Percentiles rank a stretch among this genome's conserved stretches.
Evolutionary conservation across 2,797 vertebrate species (phyloP).

Genomic region (Moxostoma hubbsi): DNA sequence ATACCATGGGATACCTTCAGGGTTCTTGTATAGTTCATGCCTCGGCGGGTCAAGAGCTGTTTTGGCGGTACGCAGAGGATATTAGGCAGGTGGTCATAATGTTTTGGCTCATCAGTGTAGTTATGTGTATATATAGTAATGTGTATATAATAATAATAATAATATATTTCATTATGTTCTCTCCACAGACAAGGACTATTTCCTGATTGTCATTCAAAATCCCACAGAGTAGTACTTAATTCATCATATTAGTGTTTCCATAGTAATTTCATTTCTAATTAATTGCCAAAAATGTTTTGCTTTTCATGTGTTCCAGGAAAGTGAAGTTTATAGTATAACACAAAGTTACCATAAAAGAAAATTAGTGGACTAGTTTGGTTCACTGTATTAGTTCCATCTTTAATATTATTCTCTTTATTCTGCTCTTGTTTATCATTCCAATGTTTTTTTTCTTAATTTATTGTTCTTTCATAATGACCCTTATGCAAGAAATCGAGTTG

Average conservation of each 20-base stretch:
- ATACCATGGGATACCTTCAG: no score
- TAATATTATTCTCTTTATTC: conserved; percentile 3
- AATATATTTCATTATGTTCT: conserved; percentile 24
- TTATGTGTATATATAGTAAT: background rate
- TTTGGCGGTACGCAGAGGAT: no score
- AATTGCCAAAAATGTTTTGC: conserved; percentile 53
- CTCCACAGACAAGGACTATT: conserved; percentile 93
- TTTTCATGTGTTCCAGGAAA: conserved; percentile 35
- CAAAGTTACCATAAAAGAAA: background rate
- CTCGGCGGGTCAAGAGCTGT: no score
- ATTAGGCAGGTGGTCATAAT: no score
- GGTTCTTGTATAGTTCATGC: no score
- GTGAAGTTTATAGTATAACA: background rate
- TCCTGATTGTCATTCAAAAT: conserved; percentile 97
- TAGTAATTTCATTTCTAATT: conserved; percentile 48
- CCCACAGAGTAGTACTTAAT: conserved; percentile 86
- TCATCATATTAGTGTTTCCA: conserved; percentile 80
- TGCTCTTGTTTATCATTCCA: conserved; percentile 41
- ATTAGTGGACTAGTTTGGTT: background rate
- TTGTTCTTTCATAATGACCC: conserved; percentile 9
- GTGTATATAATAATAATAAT: background rate
- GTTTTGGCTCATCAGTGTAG: no score
- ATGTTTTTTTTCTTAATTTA: conserved; percentile 35
- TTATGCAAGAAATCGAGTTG: background rate
- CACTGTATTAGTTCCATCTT: background rate